Base-by-base conservation (phyloP, 92 coral and sea anemone species). In the Metridium senile region DNA sequence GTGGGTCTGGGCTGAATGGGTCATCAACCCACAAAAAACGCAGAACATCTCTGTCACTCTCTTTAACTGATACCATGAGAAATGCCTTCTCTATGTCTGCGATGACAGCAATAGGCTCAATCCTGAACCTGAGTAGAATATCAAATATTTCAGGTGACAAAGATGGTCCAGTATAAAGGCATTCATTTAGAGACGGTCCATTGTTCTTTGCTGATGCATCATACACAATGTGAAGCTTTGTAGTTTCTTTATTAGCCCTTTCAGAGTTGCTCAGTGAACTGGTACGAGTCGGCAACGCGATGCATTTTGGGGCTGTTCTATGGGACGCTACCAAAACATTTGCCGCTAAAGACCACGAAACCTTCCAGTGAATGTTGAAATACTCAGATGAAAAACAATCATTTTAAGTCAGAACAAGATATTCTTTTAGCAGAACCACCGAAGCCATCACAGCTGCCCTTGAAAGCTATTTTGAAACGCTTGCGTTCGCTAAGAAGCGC, bases 161-260 rank as follows among this genome's bases (percentile, higher is more conserved):
- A 30, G 71, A 62, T 16, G 85, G 85, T 39, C 85, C 80, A 52
- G 74, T 35, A 32, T 61, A 56, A 27, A 81, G 54, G 53, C 85
- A 81, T 23, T 72, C 85, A 63, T 81, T 81, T 33, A 73, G 64
- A 7, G 85, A 81, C 0, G 58, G 68, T n/a, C 83, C 82, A 26
- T 32, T 22, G 29, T 22, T 26, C 9, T 31, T 25, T 53, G 46
- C 68, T 78, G 70, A 75, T 2, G 81, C 73, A 63, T 77, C 82
- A 35, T 77, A 77, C 10, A 65, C 74, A 6, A 77, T 25, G 0
- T 64, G 22, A 7, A 78, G 67, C 47, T 78, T 78, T 6, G 83
- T 78, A 6, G 83, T 78, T 26, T 49, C 63, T 17, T 49, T 52
- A 62, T n/a, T n/a, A n/a, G n/a, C n/a, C n/a, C n/a, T n/a, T n/a